A percentile compares a stretch with the other conserved stretches of the same genome.
Conservation (phyloP, 1,140 invertebrate species). For the Ooceraea biroi region DNA sequence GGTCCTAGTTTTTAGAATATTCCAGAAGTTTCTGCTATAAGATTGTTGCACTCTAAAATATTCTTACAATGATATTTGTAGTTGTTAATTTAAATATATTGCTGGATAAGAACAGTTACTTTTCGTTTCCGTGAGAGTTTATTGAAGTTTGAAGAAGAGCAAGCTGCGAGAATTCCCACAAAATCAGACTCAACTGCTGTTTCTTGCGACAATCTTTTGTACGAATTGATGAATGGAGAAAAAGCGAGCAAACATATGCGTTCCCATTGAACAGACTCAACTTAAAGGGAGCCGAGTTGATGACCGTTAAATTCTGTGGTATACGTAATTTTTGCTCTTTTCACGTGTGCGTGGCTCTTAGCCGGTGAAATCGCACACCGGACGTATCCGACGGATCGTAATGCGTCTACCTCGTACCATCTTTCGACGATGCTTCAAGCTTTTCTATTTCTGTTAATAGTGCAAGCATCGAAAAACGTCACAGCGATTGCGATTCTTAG, state of each 20-base stretch:
- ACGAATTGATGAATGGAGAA: constrained; percentile 14
- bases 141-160: neutral
- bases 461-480: neutral
- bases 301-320: neutral
- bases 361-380: constrained; percentile 13
- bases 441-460: neutral
- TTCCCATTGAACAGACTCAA: constrained; percentile 14
- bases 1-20: neutral
- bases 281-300: constrained; percentile 12
- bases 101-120: neutral
- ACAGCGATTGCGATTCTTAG: neutral
- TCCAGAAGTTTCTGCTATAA: too few relatives aligned
- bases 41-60: neutral
- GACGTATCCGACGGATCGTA: constrained; percentile 42
- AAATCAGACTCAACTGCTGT: neutral
- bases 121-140: neutral
- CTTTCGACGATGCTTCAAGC: neutral
- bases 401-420: neutral
- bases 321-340: constrained; percentile 32
- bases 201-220: constrained; percentile 31
- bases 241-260: neutral
- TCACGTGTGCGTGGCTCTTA: constrained; percentile 15
- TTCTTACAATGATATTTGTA: neutral
- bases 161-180: neutral
- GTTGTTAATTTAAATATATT: neutral